Evolutionary conservation across 64 coral and sea anemone genomes (phyloP).

Genomic region (Pocillopora damicornis): DNA sequence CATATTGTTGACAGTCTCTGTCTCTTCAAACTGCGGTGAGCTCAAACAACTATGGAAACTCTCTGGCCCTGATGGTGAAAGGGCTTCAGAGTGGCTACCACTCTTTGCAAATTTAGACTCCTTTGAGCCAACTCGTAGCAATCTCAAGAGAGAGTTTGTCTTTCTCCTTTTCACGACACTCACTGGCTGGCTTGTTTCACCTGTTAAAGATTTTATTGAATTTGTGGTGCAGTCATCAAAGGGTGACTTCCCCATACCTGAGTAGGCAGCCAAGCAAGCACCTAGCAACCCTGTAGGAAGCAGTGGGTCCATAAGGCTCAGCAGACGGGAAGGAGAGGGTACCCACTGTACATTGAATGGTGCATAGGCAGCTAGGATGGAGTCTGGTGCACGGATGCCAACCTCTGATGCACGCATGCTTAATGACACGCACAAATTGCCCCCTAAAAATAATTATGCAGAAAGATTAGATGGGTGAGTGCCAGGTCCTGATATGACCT

Average conservation of each 20-base stretch:
- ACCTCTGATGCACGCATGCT: slow-evolving; percentile 86
- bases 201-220: slow-evolving; percentile 50
- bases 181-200: slow-evolving; percentile 25
- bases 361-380: slow-evolving; percentile 73
- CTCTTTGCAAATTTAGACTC: neutral
- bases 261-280: slow-evolving; percentile 76
- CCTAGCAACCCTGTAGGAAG: slow-evolving; percentile 74
- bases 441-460: slow-evolving; percentile 42
- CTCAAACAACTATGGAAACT: slow-evolving; percentile 87
- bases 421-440: slow-evolving; percentile 83
- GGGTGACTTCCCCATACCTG: slow-evolving; percentile 85
- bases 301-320: slow-evolving; percentile 81
- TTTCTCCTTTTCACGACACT: slow-evolving; percentile 51
- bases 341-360: slow-evolving; percentile 90
- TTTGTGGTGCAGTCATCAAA: slow-evolving; percentile 89
- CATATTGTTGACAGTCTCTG: neutral
- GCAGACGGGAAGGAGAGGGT: slow-evolving; percentile 76
- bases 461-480: neutral
- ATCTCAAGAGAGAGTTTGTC: slow-evolving; percentile 43
- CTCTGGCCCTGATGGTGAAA: neutral
- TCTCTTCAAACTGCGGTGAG: slow-evolving; percentile 15
- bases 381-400: slow-evolving; percentile 85
- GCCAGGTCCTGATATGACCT: neutral
- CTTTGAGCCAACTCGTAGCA: neutral
- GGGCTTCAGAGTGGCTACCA: slow-evolving; percentile 3